Evolutionary conservation across 2,113 vertebrate species (phyloP), one percentile per base, ranked within the genome.

Genomic region (Dasypus novemcinctus): DNA sequence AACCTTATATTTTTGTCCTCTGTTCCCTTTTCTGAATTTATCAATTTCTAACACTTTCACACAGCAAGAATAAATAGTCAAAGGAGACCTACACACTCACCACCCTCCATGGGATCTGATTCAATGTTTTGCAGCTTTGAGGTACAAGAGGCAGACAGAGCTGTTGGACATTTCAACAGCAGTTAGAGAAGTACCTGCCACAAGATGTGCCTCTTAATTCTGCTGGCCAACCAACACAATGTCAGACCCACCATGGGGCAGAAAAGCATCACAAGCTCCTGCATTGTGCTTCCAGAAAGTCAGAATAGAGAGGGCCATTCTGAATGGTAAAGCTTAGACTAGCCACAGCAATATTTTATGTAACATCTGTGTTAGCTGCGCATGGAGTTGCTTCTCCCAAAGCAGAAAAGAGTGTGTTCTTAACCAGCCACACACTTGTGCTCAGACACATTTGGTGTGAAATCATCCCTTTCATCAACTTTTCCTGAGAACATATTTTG

Each of bases 21-120:
- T 79, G 86, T 93, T 97, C 57, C 74, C 57, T 84, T 96, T 95
- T 91, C 80, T 91, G 93, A 96, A 94, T 80, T 79, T 57, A 76
- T 95, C 74, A 91, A 72, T 95, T 97, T 95, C 82, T 97, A 96
- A 96, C 88, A 95, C 93, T 95, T 87, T 83, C 59, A 87, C 94
- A 80, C 81, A 95, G 93, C 74, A 91, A 84, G 66, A 95, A 92
- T 25, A 95, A 46, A 88, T 87, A 96, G 88, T 96, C 82, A 96
- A 91, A 97, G 91, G 52, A 92, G 95, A 91, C 76, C 90, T 93
- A 20, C 74, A 54, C 81, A 85, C 86, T 89, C 87, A 80, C 38
- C 20, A 38, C 82, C 93, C 95, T 43, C 82, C 23, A 27, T 0
- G 1, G 93, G 54, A 80, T 82, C 88, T 57, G 64, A 94, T 88